phyloP scores from a whole-genome alignment of 2,888 invertebrate genomes.

The Drosophila recens region DNA sequence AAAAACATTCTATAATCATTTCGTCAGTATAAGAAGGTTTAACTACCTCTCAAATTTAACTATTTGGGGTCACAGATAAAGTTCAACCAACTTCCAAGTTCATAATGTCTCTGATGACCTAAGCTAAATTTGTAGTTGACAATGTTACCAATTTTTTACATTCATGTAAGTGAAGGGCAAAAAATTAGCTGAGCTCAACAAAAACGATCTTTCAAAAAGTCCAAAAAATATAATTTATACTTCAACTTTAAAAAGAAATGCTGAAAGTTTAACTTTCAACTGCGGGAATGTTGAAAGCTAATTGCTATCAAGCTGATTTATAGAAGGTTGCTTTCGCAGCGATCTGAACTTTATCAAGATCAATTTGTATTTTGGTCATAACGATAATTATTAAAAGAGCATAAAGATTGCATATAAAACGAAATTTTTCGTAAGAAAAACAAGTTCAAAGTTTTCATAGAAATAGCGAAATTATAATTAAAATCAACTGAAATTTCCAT shows the following conservation, averaged over 20 bases:
- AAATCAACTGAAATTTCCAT: background rate
- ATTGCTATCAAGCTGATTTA: background rate
- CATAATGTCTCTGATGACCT: background rate
- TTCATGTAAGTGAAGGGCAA: slow-evolving; percentile 10
- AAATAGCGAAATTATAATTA: background rate
- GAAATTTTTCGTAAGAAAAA: background rate
- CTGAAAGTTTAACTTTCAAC: background rate
- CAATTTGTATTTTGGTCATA: background rate
- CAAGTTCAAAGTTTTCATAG: background rate
- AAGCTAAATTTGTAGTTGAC: background rate
- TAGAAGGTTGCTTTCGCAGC: background rate
- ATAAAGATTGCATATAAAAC: slow-evolving; percentile 25
- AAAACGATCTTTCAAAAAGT: background rate
- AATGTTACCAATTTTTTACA: slow-evolving; percentile 4
- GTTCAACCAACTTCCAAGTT: slow-evolving; percentile 4
- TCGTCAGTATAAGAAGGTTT: background rate
- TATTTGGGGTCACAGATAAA: background rate
- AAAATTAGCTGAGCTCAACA: background rate
- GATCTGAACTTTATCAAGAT: slow-evolving; percentile 3
- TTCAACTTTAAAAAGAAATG: background rate
- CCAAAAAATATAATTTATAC: background rate
- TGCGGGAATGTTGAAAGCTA: slow-evolving; percentile 1
- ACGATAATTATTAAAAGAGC: background rate
- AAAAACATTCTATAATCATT: background rate
- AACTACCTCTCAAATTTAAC: background rate